Percentiles rank a stretch among this genome's conserved stretches.
phyloP scores from a whole-genome alignment of 2,797 vertebrate genomes.

The Philypnodon macrostomus region DNA sequence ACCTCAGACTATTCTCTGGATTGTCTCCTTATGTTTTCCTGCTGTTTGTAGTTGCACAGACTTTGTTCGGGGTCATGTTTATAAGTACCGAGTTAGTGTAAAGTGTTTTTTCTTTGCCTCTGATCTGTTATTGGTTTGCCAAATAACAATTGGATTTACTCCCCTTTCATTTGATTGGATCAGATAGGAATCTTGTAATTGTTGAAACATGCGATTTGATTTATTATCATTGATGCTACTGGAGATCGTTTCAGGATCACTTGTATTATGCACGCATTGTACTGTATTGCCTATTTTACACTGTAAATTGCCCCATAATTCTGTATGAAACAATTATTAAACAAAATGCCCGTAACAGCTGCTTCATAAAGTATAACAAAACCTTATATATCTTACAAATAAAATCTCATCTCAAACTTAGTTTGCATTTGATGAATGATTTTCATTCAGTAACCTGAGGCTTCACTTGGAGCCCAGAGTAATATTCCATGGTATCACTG shows the following conservation, averaged over 20 bases:
- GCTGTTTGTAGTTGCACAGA: background rate
- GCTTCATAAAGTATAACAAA: too few species aligned
- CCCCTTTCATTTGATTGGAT: constrained; percentile 40
- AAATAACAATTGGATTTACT: constrained; percentile 36
- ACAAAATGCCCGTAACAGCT: background rate
- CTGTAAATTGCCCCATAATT: constrained; percentile 2
- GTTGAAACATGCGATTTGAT: constrained; percentile 24
- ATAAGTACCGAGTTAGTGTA: background rate
- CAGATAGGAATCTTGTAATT: constrained; percentile 45
- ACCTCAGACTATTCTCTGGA: background rate
- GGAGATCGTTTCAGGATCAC: constrained; percentile 28
- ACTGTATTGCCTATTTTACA: constrained; percentile 1
- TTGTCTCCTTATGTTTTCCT: background rate
- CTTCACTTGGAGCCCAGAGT: background rate
- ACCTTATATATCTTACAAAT: background rate
- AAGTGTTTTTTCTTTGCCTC: constrained; percentile 23
- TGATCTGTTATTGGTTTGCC: constrained; percentile 28
- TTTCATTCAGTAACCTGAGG: constrained; percentile 1
- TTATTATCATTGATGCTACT: constrained; percentile 34
- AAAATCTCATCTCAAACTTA: background rate
- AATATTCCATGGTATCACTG: constrained; percentile 4
- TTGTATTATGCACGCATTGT: constrained; percentile 19
- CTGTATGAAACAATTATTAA: background rate
- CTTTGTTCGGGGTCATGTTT: constrained; percentile 1
- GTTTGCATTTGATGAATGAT: too few species aligned